phyloP scores from a whole-genome alignment of 2,113 vertebrate genomes.

The Coptodon bakossiorum region DNA sequence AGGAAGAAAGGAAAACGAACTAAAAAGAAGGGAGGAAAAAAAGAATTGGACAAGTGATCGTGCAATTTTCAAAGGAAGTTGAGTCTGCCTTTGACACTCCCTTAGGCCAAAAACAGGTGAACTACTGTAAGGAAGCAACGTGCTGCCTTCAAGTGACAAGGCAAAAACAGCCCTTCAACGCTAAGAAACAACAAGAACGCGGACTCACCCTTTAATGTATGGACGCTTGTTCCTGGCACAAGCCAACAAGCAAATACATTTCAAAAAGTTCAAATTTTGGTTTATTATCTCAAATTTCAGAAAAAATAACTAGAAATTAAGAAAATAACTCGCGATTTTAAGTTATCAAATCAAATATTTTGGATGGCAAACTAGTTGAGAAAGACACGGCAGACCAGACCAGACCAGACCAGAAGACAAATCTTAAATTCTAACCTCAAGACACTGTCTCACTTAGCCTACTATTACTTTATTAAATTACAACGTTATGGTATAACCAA shows the following conservation, averaged over 20 bases:
- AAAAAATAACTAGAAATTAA: background rate
- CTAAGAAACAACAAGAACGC: background rate
- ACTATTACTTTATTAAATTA: background rate
- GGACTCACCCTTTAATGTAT: background rate
- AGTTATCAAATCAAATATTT: background rate
- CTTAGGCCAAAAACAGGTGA: slow-evolving; percentile 27
- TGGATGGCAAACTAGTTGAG: background rate
- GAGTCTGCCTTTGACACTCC: background rate
- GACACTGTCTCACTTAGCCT: background rate
- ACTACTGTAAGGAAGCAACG: background rate
- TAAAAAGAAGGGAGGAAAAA: background rate
- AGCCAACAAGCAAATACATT: background rate
- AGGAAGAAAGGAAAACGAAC: background rate
- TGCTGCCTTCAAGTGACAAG: slow-evolving; percentile 14
- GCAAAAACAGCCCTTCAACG: background rate
- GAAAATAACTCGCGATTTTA: background rate
- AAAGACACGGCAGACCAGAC: background rate
- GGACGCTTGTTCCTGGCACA: background rate
- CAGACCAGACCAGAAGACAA: background rate
- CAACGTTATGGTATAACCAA: background rate
- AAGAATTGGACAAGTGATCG: background rate
- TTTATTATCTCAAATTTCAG: background rate
- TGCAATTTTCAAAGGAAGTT: background rate
- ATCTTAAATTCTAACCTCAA: background rate
- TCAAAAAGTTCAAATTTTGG: background rate